Evolutionary conservation across 2,888 invertebrate genomes (phyloP).

Genomic region (Himalopsyche anomala): DNA sequence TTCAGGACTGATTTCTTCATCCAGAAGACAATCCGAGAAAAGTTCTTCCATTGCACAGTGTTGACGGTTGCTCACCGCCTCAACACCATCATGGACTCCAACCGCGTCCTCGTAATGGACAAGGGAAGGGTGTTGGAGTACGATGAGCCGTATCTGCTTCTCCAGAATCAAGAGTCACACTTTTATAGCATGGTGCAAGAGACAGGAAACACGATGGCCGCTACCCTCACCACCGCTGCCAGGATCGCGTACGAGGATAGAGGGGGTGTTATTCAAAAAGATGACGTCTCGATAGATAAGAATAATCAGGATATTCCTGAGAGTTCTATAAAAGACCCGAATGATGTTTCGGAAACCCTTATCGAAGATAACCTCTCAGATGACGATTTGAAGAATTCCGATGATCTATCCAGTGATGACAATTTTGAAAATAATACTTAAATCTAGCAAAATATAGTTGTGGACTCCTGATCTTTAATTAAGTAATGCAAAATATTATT

Average conservation of each 20-base stretch:
- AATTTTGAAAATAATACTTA: constrained; percentile 28
- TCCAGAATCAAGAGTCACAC: constrained; percentile 77
- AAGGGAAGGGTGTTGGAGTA: constrained; percentile 85
- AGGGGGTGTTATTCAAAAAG: background rate
- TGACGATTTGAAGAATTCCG: background rate
- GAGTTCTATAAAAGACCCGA: constrained; percentile 24
- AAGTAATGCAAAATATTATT: too few species aligned
- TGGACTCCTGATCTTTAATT: too few species aligned
- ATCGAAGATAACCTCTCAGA: background rate
- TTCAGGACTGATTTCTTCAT: constrained; percentile 84
- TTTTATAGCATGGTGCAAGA: constrained; percentile 83
- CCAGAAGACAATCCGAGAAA: constrained; percentile 86
- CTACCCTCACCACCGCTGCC: constrained; percentile 70
- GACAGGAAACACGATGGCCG: constrained; percentile 77
- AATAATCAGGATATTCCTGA: background rate
- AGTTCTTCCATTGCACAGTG: constrained; percentile 89
- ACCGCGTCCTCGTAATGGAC: constrained; percentile 91
- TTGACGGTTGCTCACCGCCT: constrained; percentile 93
- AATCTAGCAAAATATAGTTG: background rate
- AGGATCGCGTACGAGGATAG: constrained; percentile 66
- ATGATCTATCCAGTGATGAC: background rate
- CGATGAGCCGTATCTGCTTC: constrained; percentile 81
- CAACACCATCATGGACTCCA: constrained; percentile 94
- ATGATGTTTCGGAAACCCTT: background rate
- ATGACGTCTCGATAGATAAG: background rate